These are phyloP conservation scores for Agrilus mali DNA, from an alignment of 2,888 invertebrate genomes.

Conservation along the genomic window DNA sequence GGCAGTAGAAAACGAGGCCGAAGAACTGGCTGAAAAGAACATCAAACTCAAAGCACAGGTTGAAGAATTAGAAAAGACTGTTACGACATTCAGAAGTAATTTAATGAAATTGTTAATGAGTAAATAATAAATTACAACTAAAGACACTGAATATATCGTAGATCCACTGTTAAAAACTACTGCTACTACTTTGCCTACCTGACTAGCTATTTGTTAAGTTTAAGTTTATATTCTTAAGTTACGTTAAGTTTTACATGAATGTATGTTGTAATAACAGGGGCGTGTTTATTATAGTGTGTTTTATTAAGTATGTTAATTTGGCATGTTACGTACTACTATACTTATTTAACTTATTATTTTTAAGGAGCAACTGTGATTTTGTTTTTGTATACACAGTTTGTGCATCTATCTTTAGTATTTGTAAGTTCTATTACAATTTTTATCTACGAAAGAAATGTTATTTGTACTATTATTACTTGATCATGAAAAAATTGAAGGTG, in stretches of 20 bases:
- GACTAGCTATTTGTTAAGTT: not conserved
- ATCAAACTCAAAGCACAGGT: constrained; percentile 50
- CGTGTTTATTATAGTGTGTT: too few species aligned
- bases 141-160: constrained; percentile 2
- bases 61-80: constrained; percentile 54
- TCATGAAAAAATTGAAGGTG: too few species aligned
- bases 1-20: constrained; percentile 33
- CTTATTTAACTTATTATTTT: too few species aligned
- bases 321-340: too few species aligned
- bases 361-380: constrained; percentile 2
- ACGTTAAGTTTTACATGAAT: not conserved
- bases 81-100: constrained; percentile 49
- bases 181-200: not conserved
- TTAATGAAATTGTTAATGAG: constrained; percentile 51
- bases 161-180: not conserved
- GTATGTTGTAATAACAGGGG: not conserved
- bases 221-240: not conserved
- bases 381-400: too few species aligned
- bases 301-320: too few species aligned
- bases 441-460: too few species aligned
- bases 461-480: too few species aligned
- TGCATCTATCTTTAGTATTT: too few species aligned
- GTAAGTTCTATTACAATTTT: too few species aligned
- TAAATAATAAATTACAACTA: constrained; percentile 3
- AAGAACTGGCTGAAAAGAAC: constrained; percentile 49